Evolutionary conservation across 2,113 vertebrate species (phyloP).

Genomic region (Gorsachius goisagi): DNA sequence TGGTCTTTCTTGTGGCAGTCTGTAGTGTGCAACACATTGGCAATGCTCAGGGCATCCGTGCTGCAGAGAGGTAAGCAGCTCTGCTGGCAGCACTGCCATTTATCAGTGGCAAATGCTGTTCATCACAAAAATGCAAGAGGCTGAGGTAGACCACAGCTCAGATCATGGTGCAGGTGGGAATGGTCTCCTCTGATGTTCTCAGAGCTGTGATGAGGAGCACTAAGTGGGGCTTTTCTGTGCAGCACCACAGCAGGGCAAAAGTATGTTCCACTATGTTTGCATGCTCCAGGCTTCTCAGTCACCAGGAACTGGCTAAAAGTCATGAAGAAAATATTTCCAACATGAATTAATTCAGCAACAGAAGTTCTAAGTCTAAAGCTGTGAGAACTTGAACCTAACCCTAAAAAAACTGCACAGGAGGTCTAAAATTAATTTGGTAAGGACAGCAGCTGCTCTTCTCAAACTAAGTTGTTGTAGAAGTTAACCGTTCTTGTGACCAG

Average conservation of each 20-base stretch:
- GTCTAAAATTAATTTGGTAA: not conserved
- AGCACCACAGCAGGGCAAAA: not conserved
- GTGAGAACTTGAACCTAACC: not conserved
- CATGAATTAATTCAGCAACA: not conserved
- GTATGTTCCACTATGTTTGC: not conserved
- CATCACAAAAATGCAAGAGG: not conserved
- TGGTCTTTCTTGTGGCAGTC: not conserved
- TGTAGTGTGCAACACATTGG: too few species aligned
- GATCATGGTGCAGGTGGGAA: not conserved
- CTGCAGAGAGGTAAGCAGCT: not conserved
- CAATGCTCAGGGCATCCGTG: rapidly evolving
- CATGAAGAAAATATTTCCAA: not conserved
- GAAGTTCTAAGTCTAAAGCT: not conserved
- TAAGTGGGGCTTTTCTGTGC: not conserved
- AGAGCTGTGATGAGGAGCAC: not conserved
- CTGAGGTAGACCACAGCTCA: not conserved
- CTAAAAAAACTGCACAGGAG: not conserved
- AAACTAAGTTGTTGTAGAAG: not conserved
- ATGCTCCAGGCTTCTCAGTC: not conserved
- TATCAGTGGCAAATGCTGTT: not conserved
- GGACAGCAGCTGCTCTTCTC: not conserved
- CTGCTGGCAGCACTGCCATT: not conserved
- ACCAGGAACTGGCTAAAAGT: not conserved
- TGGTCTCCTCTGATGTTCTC: not conserved
- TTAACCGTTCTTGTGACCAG: not conserved